Base-by-base conservation (phyloP, 2,797 vertebrate genomes). In the Mormyrops attenuatus region DNA sequence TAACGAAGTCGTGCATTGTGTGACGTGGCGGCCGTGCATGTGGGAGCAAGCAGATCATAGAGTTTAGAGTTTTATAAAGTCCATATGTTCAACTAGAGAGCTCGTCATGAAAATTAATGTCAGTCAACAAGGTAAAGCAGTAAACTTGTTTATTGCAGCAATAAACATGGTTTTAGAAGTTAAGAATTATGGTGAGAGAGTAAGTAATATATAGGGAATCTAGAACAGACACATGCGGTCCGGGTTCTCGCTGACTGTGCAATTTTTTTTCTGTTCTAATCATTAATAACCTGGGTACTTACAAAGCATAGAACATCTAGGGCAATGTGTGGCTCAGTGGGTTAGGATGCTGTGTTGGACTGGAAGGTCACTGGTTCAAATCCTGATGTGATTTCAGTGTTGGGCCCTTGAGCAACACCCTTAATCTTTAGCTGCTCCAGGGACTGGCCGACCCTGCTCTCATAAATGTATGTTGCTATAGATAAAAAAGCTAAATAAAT, bases 41-140 rank as follows among this genome's bases (percentile, higher is more conserved):
- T 80, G 17, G 38, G 11, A 44, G 73, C 3, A 3, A n/a, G 41
- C 47, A 85, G 17, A 85, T 85, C 9, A 52, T 30, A 53, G 47
- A 22, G 2, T 9, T 49, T 13, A 9, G 20, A 50, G 11, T 85
- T 50, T 52, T 85, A n/a, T 22, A 49, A 85, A 9, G 15, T 50
- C 47, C n/a, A 85, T 60, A 50, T 89, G 80, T 26, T 49, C 73
- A 77, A 77, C 38, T 7, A 85, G 55, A 2, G 55, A 13, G 17
- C 82, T 69, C 3, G 20, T 85, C 49, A 60, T 69, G 20, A 47
- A 66, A 88, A 80, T 63, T 3, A 49, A 77, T 49, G 34, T 30
- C 80, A 87, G 55, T 84, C 88, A 86, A 66, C 52, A 88, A 53
- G 20, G 30, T 87, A 30, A 90, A 87, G 63, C 49, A 88, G 88